Conservation (phyloP, 2,888 invertebrate species). For the Leucoma salicis region DNA sequence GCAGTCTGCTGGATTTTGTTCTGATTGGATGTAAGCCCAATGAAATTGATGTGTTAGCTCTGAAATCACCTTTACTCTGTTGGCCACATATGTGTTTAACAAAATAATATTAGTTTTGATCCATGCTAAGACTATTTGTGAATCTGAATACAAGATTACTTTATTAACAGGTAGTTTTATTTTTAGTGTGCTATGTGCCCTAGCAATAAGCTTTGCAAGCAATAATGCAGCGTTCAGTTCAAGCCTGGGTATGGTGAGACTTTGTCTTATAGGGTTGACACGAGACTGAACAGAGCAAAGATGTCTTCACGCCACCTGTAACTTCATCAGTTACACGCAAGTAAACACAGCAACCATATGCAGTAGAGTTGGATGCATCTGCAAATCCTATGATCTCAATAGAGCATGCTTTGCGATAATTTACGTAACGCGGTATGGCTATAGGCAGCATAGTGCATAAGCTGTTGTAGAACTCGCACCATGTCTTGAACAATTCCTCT, state of each 20-base stretch:
- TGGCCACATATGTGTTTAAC: background rate
- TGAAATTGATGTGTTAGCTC: background rate
- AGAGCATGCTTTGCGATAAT: too few relatives aligned
- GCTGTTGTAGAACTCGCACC: too few relatives aligned
- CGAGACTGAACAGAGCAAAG: too few relatives aligned
- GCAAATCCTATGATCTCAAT: too few relatives aligned
- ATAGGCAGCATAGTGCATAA: too few relatives aligned
- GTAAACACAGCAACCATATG: too few relatives aligned
- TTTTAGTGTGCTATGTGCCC: background rate
- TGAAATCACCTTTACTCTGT: background rate
- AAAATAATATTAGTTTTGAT: background rate
- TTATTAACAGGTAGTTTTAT: background rate
- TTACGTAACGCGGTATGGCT: too few relatives aligned
- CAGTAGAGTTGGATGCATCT: too few relatives aligned
- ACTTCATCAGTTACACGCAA: too few relatives aligned
- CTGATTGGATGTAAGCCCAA: background rate
- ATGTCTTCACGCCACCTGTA: too few relatives aligned
- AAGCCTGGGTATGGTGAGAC: background rate
- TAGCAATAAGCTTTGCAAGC: background rate
- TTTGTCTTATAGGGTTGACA: too few relatives aligned
- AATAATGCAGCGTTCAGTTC: background rate
- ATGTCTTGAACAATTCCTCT: too few relatives aligned
- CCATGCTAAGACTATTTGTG: background rate
- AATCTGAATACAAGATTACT: background rate
- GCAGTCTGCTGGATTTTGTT: background rate